Percentiles rank a stretch among this genome's conserved stretches.
Evolutionary conservation across 1,140 invertebrate genomes (phyloP).

Genomic region (Popillia japonica): DNA sequence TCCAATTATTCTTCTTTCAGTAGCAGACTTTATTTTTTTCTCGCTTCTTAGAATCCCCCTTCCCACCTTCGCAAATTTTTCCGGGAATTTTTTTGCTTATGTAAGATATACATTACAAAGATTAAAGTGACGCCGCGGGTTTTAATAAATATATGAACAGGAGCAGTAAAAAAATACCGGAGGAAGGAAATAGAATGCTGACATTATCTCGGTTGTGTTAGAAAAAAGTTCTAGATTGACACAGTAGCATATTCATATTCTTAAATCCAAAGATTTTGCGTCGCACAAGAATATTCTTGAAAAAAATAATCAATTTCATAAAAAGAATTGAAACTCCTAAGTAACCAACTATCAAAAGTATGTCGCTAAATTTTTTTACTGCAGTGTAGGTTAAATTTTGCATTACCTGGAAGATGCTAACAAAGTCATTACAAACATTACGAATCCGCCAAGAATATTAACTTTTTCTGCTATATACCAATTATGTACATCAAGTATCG

Average conservation of each 20-base stretch:
- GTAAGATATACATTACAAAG: neutral
- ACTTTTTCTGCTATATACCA: no score
- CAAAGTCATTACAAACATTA: no score
- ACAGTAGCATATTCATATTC: neutral
- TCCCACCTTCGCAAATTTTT: neutral
- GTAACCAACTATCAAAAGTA: no score
- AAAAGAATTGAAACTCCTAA: neutral
- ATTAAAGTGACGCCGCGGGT: neutral
- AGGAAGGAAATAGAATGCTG: neutral
- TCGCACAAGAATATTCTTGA: neutral
- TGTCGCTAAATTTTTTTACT: no score
- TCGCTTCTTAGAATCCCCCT: neutral
- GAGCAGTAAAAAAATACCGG: neutral
- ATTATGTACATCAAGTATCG: no score
- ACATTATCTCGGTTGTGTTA: neutral
- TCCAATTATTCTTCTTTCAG: conserved; percentile 26
- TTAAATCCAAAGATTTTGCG: neutral
- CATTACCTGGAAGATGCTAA: no score
- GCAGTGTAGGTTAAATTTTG: no score
- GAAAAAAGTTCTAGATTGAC: neutral
- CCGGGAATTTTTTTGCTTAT: neutral
- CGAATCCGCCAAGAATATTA: no score
- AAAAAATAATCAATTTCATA: neutral
- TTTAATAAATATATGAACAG: conserved; percentile 10
- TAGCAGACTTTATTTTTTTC: conserved; percentile 17